Conservation (phyloP, 2,797 vertebrate genomes). For the Pantherophis alleghaniensis region DNA sequence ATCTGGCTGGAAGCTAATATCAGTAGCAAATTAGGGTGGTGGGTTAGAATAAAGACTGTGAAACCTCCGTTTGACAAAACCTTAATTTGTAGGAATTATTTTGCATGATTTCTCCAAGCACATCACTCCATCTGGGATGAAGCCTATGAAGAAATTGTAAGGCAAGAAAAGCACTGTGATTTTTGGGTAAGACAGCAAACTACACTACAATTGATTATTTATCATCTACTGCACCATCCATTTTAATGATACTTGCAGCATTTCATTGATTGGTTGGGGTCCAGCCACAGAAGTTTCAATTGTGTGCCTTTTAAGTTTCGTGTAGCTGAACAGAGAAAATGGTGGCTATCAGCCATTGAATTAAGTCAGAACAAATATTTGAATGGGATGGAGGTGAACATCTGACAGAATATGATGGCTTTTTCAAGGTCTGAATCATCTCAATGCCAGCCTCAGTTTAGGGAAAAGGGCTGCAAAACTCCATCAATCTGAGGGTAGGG, state of each 20-base stretch:
- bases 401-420: neutral
- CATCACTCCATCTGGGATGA: conserved; percentile 41
- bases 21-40: conserved; percentile 27
- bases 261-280: neutral
- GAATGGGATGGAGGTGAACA: neutral
- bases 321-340: neutral
- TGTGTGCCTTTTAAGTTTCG: neutral
- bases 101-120: conserved; percentile 63
- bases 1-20: conserved; percentile 65
- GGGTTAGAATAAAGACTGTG: conserved; percentile 33
- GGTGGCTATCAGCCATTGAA: neutral
- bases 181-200: conserved; percentile 25
- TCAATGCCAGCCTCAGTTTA: neutral
- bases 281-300: neutral
- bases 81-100: conserved; percentile 70
- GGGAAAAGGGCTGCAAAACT: neutral
- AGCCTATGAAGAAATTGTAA: conserved; percentile 19
- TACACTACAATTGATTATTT: neutral
- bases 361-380: neutral
- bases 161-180: neutral
- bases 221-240: neutral
- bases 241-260: neutral
- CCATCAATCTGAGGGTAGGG: no score
- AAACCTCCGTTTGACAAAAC: conserved; percentile 61
- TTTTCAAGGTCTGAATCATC: neutral